Evolutionary conservation across 2,113 vertebrate genomes (phyloP), one percentile per base, ranked within the genome.

Genomic region (Sitta europaea): DNA sequence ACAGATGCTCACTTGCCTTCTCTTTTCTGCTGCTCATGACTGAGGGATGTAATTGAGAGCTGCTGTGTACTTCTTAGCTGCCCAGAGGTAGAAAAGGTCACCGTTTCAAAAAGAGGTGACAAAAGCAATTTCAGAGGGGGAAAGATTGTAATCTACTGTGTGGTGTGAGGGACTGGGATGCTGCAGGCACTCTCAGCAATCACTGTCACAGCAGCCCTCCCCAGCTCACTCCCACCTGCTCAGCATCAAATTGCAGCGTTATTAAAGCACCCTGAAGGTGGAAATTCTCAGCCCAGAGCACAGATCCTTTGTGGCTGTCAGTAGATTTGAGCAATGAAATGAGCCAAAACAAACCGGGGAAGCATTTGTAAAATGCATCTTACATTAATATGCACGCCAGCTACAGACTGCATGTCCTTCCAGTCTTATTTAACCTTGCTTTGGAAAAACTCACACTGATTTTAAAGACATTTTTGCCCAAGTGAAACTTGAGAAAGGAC

Each of bases 61-160:
- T 0, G 4, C 50, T 96, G 94, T 90, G 78, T 59, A 94, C 59
- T 90, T 92, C 68, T 97, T 54, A 73, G 85, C 77, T 83, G 78
- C 87, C 88, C 47, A 86, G 83, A 96, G 91, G 88, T 89, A 90
- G 54, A 72, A 97, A 94, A 92, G 94, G 77, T 97, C 95, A 92
- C 65, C 57, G 73, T 92, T 95, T 92, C 77, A 86, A 87, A 88
- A 93, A 94, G 88, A 97, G 93, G 95, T 88, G 95, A 96, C 95
- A 96, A 94, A 97, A 97, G 93, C 95, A 97, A 93, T 96, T 97
- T 98, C 94, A 96, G 25, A 1, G 82, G 97, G 83, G 88, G 87
- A 88, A 95, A 93, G 92, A 90, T 88, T 95, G 77, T 83, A 97
- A 97, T 95, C 95, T 93, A 92, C 59, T 5, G 17, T 68, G 84